Base-by-base conservation (phyloP, 2,797 vertebrate species). In the Myotis daubentonii region DNA sequence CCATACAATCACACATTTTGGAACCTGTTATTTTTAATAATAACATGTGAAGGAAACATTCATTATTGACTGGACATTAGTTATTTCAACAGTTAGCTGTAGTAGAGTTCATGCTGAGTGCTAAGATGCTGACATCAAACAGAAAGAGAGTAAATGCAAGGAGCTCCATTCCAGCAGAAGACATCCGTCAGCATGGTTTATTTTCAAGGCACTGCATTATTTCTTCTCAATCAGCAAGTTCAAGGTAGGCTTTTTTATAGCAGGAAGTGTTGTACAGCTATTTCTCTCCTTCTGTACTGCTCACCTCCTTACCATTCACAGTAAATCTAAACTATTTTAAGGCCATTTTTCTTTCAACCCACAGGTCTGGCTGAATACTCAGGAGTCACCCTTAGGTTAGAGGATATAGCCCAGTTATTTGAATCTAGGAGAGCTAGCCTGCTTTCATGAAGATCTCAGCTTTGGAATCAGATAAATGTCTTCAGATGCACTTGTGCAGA, bases 21-120 rank as follows among this genome's bases (percentile, higher is more conserved):
- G 97, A 97, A 97, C 91, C 95, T 91, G 93, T 95, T 98, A 97
- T 97, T 98, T 98, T 98, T 96, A 97, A 94, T 97, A 98, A 98
- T 96, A 97, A 91, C 66, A 84, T 95, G 95, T 96, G 95, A 96
- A 76, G 91, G 89, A 97, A 97, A 75, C 72, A 96, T 97, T 97
- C 62, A 5, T 97, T 98, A 97, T 90, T 28, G n/a, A 97, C 96
- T 93, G 97, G 96, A 98, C 98, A 98, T 97, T 97, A 97, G 96
- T 97, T 97, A 92, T 72, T 97, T 96, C 6, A 1, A 94, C 96
- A 96, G 94, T 98, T 98, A 97, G 95, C 90, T 66, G n/a, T 80
- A 70, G 66, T 44, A 89, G 53, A 97, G 96, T 97, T 98, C 96
- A 94, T 5, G 7, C 60, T 90, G 80, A 96, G 93, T 92, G 95